Base-by-base conservation (phyloP, 1,140 invertebrate genomes). In the Diabrotica undecimpunctata region DNA sequence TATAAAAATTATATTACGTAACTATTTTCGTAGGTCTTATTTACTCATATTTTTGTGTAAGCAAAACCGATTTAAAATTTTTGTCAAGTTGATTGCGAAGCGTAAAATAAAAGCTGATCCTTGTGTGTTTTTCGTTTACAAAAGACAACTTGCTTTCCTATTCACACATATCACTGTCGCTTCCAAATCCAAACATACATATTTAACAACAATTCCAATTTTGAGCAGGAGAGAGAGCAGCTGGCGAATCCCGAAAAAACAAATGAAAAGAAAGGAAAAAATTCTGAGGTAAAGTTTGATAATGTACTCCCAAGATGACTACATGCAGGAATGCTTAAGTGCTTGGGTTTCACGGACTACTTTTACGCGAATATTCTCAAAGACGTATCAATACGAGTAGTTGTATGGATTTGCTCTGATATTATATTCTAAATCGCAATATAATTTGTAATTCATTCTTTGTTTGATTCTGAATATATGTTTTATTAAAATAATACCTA, bases 121-220 rank as follows among this genome's bases (percentile, higher is more conserved):
- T 46, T 46, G 41, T 46, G 41, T 46, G 41, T 46, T 46, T 46
- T n/a, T 46, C 41, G 41, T 46, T 46, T 46, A 46, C 41, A 46
- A 46, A 46, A 46, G 41, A 46, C 41, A 46, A 46, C 41, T 8
- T 46, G 41, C n/a, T n/a, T 46, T 46, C 41, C n/a, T 46, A 46
- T 46, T 46, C 41, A 46, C 41, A 46, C 41, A 46, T 46, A 46
- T 46, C 41, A 46, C 41, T 46, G 41, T 46, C 41, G 41, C 8
- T 46, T 46, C 41, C 8, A 5, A 46, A 46, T 46, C 41, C 41
- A 46, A 46, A 46, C 41, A 46, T 46, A 46, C 41, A 46, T 46
- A 46, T 46, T 46, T 46, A 46, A 46, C 41, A 46, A 46, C 41
- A 46, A 46, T 46, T 46, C 41, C 41, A 46, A 46, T 46, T 46